Percentiles rank a stretch among this genome's conserved stretches.
Conservation (phyloP, 2,797 vertebrate species). For the Loris lydekkerianus region DNA sequence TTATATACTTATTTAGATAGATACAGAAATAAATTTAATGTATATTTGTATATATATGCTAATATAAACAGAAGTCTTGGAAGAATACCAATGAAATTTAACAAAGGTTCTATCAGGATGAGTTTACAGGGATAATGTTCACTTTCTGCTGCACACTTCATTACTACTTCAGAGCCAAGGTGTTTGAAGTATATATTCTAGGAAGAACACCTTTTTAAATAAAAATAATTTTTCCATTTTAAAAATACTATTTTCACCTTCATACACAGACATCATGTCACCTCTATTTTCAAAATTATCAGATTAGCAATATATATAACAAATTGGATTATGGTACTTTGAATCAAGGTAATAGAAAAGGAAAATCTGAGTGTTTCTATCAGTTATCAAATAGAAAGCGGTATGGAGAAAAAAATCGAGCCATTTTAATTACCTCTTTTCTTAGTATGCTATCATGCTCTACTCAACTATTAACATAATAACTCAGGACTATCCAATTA, state of each 20-base stretch:
- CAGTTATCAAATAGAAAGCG: slow-evolving; percentile 9
- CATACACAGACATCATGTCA: neutral
- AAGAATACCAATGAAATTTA: slow-evolving; percentile 39
- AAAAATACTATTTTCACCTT: slow-evolving; percentile 62
- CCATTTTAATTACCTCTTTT: slow-evolving; percentile 38
- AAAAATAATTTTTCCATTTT: slow-evolving; percentile 43
- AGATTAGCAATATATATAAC: neutral
- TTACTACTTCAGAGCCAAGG: neutral
- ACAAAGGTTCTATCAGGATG: neutral
- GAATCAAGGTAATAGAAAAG: slow-evolving; percentile 51
- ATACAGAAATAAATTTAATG: slow-evolving; percentile 49
- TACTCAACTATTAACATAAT: neutral
- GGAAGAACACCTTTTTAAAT: neutral
- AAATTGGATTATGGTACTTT: neutral
- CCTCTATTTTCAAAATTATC: slow-evolving; percentile 47
- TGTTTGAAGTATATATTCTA: slow-evolving; percentile 22
- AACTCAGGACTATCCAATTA: neutral
- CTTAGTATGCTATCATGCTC: neutral
- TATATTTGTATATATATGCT: neutral
- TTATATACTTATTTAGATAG: slow-evolving; percentile 29
- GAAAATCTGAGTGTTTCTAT: slow-evolving; percentile 51
- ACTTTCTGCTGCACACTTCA: slow-evolving; percentile 26
- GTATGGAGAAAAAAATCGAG: slow-evolving; percentile 12
- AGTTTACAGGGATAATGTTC: neutral
- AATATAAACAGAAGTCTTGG: slow-evolving; percentile 23